Evolutionary conservation across 2,888 invertebrate species (phyloP), one percentile per base, ranked within the genome.

Genomic region (Heliconius aoede): DNA sequence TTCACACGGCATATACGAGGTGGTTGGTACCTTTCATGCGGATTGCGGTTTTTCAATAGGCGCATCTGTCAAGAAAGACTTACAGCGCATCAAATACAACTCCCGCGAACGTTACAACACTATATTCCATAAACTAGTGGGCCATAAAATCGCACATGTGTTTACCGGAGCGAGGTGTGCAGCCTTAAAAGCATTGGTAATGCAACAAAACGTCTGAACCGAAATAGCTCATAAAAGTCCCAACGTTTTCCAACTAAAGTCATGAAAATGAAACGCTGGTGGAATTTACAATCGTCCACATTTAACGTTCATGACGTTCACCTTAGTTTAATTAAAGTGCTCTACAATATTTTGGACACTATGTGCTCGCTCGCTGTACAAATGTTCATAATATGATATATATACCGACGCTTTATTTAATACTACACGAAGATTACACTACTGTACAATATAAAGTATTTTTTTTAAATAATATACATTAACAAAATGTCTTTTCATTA

Each of bases 151-250:
- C 86, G 89, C 93, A 91, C 92, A 93, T 92, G 92, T 93, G 94
- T 93, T 92, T 93, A 91, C 92, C 90, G 86, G 89, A 86, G 90
- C 89, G 88, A 90, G 92, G 93, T 90, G 92, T 91, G 92, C 92
- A 90, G 90, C 93, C 94, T 94, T 95, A 94, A 94, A 94, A 95
- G 94, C 94, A 94, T 94, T 94, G 95, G 94, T 92, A 94, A 91
- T 94, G 94, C 94, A 94, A 94, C 95, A 95, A 94, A 95, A 93
- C 94, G 94, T 89, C 94, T 89, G 94, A 92, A 95, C 94, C 94
- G 93, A 94, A 94, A 95, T 93, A 91, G 90, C 93, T 93, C 94
- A 94, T 95, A 94, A 95, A 95, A 94, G 91, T 92, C 91, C 91
- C 88, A 88, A 91, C 93, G 91, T 93, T 93, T 94, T 94, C 94